Base-by-base conservation (phyloP, 2,888 invertebrate species). In the Ochropacha duplaris region DNA sequence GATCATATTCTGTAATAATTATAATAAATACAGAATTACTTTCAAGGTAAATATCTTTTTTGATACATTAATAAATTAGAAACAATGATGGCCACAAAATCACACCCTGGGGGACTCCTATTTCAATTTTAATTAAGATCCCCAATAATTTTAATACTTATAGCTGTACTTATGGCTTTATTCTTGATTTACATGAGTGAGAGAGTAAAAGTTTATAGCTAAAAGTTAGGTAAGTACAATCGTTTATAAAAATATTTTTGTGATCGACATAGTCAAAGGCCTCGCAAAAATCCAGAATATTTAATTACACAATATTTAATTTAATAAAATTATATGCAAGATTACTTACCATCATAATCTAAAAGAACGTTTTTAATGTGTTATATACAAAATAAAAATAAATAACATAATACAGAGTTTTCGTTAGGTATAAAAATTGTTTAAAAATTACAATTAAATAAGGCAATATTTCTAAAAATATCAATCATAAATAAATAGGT, bases 1-100 rank as follows among this genome's bases (percentile, higher is more conserved):
- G 70, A 62, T 78, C 76, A 52, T 75, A 80, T 55, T 79, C 79
- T 79, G 66, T 36, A 76, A 71, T 49, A 57, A 58, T 31, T n/a
- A 36, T n/a, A n/a, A 50, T 55, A 54, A 16, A 50, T 16, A 44
- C n/a, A 39, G 16, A 19, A 19, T 44, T 19, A 44, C 39, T 8
- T 16, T 44, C 44, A 44, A 3, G 19, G 3, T 19, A 44, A 1
- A 2, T 39, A 36, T 9, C 4, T 1, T 39, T 39, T 39, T 4
- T 39, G 39, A 39, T 44, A 9, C 44, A 44, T 19, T n/a, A 5
- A 19, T 44, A 44, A 9, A 16, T 8, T 2, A 44, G 14, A 44
- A 44, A 44, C 19, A 39, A 16, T 19, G 1, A 19, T 44, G 16
- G 19, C 1, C 19, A 9, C 0, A 44, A 44, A 44, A 19, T 9